These are phyloP conservation scores for Ammodytes marinus DNA, from an alignment of 2,113 vertebrate genomes.

Conservation along the genomic window DNA sequence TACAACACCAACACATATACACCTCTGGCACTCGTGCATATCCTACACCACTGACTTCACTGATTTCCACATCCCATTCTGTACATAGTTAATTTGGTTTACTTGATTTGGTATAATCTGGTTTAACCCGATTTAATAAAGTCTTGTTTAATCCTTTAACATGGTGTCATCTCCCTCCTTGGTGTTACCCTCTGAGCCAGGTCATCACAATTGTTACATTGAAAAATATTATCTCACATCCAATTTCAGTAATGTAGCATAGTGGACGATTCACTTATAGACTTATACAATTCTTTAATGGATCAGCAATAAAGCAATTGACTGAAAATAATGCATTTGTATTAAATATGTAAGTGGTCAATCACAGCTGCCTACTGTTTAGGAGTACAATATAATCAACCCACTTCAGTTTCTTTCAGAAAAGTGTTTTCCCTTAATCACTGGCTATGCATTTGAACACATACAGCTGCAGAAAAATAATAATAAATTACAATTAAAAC, in stretches of 20 bases:
- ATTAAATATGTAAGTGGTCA: not conserved
- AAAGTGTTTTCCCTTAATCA: conserved; percentile 45
- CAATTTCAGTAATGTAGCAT: not conserved
- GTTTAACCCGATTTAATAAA: too few species aligned
- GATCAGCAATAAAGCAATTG: not conserved
- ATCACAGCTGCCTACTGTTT: conserved; percentile 22
- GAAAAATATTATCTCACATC: not conserved
- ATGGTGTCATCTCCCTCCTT: too few species aligned
- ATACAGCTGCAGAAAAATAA: conserved; percentile 46
- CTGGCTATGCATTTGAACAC: conserved; percentile 28
- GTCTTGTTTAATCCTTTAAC: too few species aligned
- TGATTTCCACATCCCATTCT: too few species aligned
- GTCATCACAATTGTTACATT: too few species aligned
- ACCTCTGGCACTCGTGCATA: too few species aligned
- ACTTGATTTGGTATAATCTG: too few species aligned
- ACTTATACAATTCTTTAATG: not conserved
- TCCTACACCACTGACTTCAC: too few species aligned
- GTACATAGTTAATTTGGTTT: too few species aligned
- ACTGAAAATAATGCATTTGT: conserved; percentile 28
- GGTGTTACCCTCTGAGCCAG: too few species aligned
- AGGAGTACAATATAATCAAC: conserved; percentile 54
- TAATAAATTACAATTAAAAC: conserved; percentile 38
- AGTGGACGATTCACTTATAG: conserved; percentile 25
- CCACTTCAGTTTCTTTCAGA: conserved; percentile 58
- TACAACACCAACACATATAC: too few species aligned